Conservation (phyloP, 2,113 vertebrate genomes). For the Larimichthys crocea region DNA sequence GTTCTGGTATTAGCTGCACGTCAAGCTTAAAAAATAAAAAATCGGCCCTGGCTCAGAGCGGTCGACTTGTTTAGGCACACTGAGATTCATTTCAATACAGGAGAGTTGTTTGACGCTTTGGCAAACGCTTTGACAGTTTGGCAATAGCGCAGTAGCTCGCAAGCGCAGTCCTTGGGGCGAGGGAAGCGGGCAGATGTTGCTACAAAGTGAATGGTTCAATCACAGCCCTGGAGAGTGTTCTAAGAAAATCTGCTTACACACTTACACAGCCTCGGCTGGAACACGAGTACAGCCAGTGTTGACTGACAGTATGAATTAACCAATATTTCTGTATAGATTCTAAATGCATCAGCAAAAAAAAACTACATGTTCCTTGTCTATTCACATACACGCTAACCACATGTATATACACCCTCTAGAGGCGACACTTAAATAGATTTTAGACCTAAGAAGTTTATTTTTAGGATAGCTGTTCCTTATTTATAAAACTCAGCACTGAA, state of each 20-base stretch:
- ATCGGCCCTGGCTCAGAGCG: conserved; percentile 15
- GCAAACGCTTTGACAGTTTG: conserved; percentile 53
- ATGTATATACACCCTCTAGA: neutral
- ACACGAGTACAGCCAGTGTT: neutral
- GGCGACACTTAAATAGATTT: neutral
- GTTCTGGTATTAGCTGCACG: neutral
- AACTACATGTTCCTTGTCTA: neutral
- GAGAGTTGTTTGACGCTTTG: conserved; percentile 48
- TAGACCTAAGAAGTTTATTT: neutral
- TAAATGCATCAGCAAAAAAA: neutral
- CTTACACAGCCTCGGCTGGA: neutral
- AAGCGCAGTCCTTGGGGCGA: neutral
- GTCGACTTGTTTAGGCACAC: conserved; percentile 32
- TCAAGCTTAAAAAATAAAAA: neutral
- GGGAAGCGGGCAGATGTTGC: conserved; percentile 52
- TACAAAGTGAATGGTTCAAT: conserved; percentile 51
- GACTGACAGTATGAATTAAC: neutral
- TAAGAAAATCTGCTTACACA: conserved; percentile 27
- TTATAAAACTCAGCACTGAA: conserved; percentile 1
- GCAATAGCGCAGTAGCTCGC: conserved; percentile 32
- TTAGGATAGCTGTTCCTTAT: neutral
- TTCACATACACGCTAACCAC: neutral
- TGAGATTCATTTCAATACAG: conserved; percentile 41
- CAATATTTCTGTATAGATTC: neutral
- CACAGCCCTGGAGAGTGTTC: conserved; percentile 34